Base-by-base conservation (phyloP, 2,888 invertebrate species). In the Chrysina gloriosa region DNA sequence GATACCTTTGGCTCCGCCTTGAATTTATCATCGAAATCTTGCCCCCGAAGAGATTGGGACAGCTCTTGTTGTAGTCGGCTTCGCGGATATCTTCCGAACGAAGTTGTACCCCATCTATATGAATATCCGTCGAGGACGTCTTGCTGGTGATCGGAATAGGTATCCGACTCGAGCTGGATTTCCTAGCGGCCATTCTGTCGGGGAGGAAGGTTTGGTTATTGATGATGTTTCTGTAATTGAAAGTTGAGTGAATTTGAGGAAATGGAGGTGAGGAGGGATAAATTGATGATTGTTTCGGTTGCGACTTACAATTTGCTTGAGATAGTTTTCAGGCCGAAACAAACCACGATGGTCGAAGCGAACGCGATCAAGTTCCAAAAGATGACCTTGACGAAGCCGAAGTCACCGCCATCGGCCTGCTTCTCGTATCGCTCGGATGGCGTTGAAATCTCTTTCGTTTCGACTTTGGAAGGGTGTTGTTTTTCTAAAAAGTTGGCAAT, bases 281-380 rank as follows among this genome's bases (percentile, higher is more conserved):
- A n/a, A n/a, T n/a, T n/a, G n/a, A n/a, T n/a, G n/a, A n/a, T n/a
- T n/a, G n/a, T 39, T n/a, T n/a, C n/a, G 23, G 2, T 39, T 50
- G 23, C 5, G 16, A 56, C 64, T 14, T 56, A 68, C 68, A 65
- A n/a, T 50, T 64, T 56, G 29, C 14, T 67, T 2, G 68, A 56
- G 7, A 68, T 27, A 0, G 58, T 25, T 16, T 68, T 68, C 36
- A 68, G 16, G 1, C 50, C 36, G 34, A 68, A 68, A 42, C 68
- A 68, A 9, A 56, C 54, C 16, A 50, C 47, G 25, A 68, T 39
- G 9, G 68, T 68, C n/a, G 68, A 68, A 29, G 58, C 25, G 36
- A 68, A 68, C 3, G 65, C 68, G 1, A 65, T 14, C 16, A 68
- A 9, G 31, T 68, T 68, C 68, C 68, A 68, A 6, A 68, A 29